Percentiles rank a stretch among this genome's conserved stretches.
These are phyloP conservation scores for Litocranius walleri DNA, from an alignment of 2,113 vertebrate genomes.

Conservation along the genomic window DNA sequence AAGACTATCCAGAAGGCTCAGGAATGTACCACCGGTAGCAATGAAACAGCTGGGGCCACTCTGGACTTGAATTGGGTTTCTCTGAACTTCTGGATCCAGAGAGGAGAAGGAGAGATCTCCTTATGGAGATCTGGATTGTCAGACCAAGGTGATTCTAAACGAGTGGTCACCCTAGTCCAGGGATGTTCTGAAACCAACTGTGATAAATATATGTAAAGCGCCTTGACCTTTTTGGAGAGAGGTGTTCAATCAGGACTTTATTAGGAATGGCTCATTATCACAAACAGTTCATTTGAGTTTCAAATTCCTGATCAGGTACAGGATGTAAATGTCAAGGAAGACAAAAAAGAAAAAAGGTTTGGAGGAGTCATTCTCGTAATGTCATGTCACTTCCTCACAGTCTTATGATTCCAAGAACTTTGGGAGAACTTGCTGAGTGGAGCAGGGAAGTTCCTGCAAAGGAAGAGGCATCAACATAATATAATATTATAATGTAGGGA, in stretches of 20 bases:
- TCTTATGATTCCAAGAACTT: neutral
- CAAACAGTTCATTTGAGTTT: neutral
- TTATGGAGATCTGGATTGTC: neutral
- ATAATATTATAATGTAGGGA: neutral
- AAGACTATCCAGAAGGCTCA: neutral
- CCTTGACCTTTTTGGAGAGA: constrained; percentile 16
- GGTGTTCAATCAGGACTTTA: neutral
- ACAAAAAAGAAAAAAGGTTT: neutral
- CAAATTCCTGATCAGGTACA: constrained; percentile 32
- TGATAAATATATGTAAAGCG: neutral
- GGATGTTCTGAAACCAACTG: neutral
- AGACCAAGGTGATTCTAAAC: neutral
- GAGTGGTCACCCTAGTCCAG: neutral
- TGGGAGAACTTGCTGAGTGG: neutral
- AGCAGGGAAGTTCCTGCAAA: neutral
- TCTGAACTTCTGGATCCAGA: neutral
- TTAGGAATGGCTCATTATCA: constrained; percentile 34
- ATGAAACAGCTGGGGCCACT: neutral
- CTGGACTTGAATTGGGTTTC: neutral
- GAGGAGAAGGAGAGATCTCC: neutral
- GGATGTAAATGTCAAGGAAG: constrained; percentile 33
- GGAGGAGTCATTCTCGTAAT: neutral
- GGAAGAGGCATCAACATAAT: neutral
- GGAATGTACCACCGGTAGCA: neutral
- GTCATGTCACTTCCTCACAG: neutral